These are phyloP conservation scores for Neodiprion fabricii DNA, from an alignment of 1,140 invertebrate species.

Conservation along the genomic window DNA sequence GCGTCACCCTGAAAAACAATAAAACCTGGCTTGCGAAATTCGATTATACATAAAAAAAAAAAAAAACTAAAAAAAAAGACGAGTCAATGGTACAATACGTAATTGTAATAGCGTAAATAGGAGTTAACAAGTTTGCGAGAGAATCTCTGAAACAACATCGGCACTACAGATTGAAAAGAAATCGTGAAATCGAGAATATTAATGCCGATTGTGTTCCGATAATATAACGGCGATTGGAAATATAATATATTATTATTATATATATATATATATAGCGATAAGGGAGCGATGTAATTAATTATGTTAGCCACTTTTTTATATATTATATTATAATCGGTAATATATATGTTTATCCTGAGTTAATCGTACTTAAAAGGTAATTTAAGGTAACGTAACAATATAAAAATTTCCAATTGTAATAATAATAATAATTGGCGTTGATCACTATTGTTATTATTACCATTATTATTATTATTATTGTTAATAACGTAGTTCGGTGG, in stretches of 20 bases:
- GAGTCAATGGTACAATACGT: neutral
- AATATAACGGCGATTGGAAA: too few species aligned
- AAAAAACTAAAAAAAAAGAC: too few species aligned
- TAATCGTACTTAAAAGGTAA: neutral
- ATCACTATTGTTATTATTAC: too few species aligned
- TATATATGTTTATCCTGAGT: neutral
- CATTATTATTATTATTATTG: neutral
- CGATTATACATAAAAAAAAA: too few species aligned
- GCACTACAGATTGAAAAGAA: neutral
- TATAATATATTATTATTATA: too few species aligned
- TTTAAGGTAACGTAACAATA: neutral
- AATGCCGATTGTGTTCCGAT: neutral
- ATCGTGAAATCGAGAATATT: neutral
- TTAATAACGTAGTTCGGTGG: neutral
- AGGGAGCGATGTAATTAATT: neutral
- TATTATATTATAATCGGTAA: neutral
- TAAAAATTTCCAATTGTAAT: too few species aligned
- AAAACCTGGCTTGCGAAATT: too few species aligned
- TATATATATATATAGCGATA: neutral
- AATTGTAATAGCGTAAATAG: neutral
- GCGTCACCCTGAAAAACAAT: too few species aligned
- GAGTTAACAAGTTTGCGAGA: neutral
- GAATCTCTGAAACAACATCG: neutral
- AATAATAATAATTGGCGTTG: too few species aligned
- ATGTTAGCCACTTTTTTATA: constrained; percentile 2